Evolutionary conservation across 1,140 invertebrate genomes (phyloP).

Genomic region (Acromyrmex charruanus): DNA sequence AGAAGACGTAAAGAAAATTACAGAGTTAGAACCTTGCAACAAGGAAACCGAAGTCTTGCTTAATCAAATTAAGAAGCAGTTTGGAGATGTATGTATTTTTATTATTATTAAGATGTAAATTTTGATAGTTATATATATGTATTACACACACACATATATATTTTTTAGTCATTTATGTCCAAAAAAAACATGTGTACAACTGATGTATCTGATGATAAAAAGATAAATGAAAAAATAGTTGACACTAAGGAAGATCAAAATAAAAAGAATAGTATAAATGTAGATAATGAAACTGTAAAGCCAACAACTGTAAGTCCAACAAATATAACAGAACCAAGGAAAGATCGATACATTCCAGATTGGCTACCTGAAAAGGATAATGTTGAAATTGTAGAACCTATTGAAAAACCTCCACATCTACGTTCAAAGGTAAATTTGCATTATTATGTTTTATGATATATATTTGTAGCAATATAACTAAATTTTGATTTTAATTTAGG

Average conservation of each 20-base stretch:
- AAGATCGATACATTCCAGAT: slow-evolving; percentile 80
- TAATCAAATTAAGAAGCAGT: slow-evolving; percentile 87
- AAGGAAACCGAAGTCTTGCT: slow-evolving; percentile 88
- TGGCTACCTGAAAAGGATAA: slow-evolving; percentile 85
- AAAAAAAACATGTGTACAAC: slow-evolving; percentile 16
- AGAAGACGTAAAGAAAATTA: slow-evolving; percentile 89
- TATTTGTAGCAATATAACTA: slow-evolving; percentile 8
- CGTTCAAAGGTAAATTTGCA: slow-evolving; percentile 87
- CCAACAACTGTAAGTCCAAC: not conserved
- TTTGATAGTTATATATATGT: not conserved
- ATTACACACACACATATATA: not conserved
- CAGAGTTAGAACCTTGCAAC: slow-evolving; percentile 92
- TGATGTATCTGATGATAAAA: slow-evolving; percentile 54
- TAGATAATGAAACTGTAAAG: slow-evolving; percentile 4
- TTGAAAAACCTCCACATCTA: slow-evolving; percentile 89
- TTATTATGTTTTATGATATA: slow-evolving; percentile 57
- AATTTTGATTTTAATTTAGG: slow-evolving; percentile 81
- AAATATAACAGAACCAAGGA: slow-evolving; percentile 69
- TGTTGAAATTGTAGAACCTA: slow-evolving; percentile 87
- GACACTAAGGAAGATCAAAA: slow-evolving; percentile 23
- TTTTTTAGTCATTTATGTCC: slow-evolving; percentile 64
- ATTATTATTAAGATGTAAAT: slow-evolving; percentile 26
- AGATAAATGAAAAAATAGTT: slow-evolving; percentile 29
- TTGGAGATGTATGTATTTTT: slow-evolving; percentile 82
- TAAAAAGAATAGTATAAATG: not conserved